Conservation (phyloP, 2,888 invertebrate genomes). For the Chrysolina oricalcia region DNA sequence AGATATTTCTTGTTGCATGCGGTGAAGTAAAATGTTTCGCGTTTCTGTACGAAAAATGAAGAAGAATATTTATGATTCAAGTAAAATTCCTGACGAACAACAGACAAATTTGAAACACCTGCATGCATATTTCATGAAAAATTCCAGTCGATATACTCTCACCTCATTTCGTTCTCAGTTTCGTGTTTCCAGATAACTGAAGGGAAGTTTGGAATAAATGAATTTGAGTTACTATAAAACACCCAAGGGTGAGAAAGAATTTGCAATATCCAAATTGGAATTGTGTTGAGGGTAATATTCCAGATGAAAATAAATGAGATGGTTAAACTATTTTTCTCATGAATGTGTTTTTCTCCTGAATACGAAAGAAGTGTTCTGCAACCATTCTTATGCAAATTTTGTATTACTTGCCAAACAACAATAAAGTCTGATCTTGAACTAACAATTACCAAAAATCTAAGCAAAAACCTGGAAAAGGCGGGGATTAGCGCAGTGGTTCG, state of each 20-base stretch:
- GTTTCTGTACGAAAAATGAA: background rate
- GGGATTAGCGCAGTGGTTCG: too few relatives aligned
- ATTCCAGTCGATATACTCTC: background rate
- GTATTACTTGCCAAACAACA: too few relatives aligned
- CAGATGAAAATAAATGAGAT: background rate
- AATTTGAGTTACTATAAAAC: background rate
- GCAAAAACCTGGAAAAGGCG: too few relatives aligned
- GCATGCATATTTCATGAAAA: constrained; percentile 7
- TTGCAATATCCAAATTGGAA: background rate
- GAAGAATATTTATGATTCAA: background rate
- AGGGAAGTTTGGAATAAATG: background rate
- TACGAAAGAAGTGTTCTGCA: too few relatives aligned
- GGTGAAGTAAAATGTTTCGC: background rate
- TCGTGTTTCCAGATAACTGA: background rate
- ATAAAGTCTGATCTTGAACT: too few relatives aligned
- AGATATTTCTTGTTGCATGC: background rate
- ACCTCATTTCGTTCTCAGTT: background rate
- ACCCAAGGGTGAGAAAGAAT: background rate
- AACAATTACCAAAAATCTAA: too few relatives aligned
- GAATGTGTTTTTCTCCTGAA: too few relatives aligned
- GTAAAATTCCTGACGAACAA: background rate
- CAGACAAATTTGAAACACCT: background rate
- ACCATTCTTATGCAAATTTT: too few relatives aligned
- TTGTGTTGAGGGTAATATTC: background rate
- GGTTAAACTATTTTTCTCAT: background rate